These are phyloP conservation scores for Euschistus heros DNA, from an alignment of 1,140 invertebrate species.

Conservation along the genomic window DNA sequence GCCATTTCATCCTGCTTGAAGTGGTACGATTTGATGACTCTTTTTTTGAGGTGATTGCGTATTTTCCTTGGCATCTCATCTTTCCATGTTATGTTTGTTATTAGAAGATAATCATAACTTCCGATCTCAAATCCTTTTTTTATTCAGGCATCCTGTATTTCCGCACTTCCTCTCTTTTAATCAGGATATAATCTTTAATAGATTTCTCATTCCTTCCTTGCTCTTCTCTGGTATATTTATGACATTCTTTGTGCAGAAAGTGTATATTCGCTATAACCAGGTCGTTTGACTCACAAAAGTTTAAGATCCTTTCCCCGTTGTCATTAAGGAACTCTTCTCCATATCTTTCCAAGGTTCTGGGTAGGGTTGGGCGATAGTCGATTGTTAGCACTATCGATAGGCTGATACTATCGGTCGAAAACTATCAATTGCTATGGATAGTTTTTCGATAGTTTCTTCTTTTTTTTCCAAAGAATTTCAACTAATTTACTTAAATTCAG, in stretches of 20 bases:
- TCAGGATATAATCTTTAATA: not conserved
- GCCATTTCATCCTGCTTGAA: not conserved
- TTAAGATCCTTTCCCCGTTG: not conserved
- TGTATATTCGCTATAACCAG: not conserved
- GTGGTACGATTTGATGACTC: not conserved
- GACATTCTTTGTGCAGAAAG: not conserved
- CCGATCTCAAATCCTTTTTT: not conserved
- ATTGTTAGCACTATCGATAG: too few relatives aligned
- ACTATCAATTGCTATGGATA: too few relatives aligned
- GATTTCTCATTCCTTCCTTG: not conserved
- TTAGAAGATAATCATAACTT: not conserved
- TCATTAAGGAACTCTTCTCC: not conserved
- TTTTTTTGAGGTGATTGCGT: not conserved
- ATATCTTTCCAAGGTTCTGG: not conserved
- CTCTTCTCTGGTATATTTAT: too few relatives aligned
- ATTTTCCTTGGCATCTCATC: not conserved
- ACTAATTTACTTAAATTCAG: too few relatives aligned
- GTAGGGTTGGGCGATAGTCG: too few relatives aligned
- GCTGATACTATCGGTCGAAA: too few relatives aligned
- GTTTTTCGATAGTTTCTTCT: too few relatives aligned
- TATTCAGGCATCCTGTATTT: not conserved
- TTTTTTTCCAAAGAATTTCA: too few relatives aligned
- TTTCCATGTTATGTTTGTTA: not conserved
- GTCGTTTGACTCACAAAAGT: not conserved
- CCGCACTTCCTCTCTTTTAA: not conserved